Evolutionary conservation across 1,140 invertebrate species (phyloP).

Genomic region (Pseudobourletiella spinata): DNA sequence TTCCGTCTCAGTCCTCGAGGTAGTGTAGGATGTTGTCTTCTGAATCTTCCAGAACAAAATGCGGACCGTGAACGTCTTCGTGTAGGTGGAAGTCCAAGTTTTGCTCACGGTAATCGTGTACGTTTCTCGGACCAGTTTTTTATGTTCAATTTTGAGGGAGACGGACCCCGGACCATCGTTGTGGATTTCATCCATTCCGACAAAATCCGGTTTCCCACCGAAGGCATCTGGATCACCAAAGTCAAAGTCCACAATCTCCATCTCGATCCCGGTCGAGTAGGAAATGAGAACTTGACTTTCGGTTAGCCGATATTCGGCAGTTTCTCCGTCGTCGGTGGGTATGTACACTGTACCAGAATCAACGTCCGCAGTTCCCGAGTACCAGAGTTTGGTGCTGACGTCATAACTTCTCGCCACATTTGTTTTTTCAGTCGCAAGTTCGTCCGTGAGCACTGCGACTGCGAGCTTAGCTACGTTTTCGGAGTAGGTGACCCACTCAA

Average conservation of each 20-base stretch:
- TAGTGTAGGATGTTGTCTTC: background rate
- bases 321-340: background rate
- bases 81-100: conserved; percentile 5
- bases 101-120: background rate
- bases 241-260: background rate
- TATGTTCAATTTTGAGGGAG: background rate
- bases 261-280: background rate
- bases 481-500: too few species aligned
- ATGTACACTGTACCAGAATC: background rate
- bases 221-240: conserved; percentile 6
- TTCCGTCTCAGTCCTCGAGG: background rate
- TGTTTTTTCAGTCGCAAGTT: background rate
- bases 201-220: background rate
- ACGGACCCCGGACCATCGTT: background rate
- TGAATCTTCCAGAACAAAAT: background rate
- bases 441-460: too few species aligned
- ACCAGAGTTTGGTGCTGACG: background rate
- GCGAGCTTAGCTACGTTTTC: too few species aligned
- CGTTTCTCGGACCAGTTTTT: background rate
- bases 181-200: conserved; percentile 6
- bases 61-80: background rate
- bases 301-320: background rate
- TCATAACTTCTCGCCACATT: background rate
- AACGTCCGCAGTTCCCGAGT: background rate
- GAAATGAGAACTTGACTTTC: background rate